Conservation (phyloP, 2,888 invertebrate species). For the Itoplectis maculator region DNA sequence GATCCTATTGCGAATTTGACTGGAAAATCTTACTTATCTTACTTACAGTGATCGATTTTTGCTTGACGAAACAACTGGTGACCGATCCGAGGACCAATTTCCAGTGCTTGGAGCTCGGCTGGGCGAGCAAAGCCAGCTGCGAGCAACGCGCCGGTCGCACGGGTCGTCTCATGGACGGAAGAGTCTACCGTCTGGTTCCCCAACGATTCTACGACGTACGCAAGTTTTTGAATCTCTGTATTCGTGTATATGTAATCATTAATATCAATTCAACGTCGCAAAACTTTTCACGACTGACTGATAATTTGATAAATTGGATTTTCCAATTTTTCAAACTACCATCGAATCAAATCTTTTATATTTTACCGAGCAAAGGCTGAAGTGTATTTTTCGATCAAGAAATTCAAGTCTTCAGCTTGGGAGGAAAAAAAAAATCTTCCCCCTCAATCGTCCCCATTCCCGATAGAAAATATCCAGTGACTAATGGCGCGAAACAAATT, state of each 20-base stretch:
- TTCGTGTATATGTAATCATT: too few species aligned
- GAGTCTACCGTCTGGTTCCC: conserved; percentile 93
- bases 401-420: too few species aligned
- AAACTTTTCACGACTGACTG: too few species aligned
- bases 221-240: neutral
- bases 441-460: too few species aligned
- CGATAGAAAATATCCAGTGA: neutral
- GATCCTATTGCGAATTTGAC: too few species aligned
- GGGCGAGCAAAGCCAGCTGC: conserved; percentile 96
- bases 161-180: conserved; percentile 93
- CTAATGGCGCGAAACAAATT: neutral
- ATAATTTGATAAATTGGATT: too few species aligned
- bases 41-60: conserved; percentile 95
- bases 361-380: too few species aligned
- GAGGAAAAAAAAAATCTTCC: too few species aligned
- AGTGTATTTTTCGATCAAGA: too few species aligned
- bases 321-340: too few species aligned
- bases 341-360: too few species aligned
- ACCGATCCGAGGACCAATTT: conserved; percentile 92
- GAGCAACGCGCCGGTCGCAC: conserved; percentile 96
- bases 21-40: neutral
- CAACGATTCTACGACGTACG: conserved; percentile 88
- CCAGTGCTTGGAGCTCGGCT: conserved; percentile 90
- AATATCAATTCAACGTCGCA: too few species aligned
- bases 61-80: conserved; percentile 93